Percentiles rank a stretch among this genome's conserved stretches.
phyloP scores from a whole-genome alignment of 1,140 invertebrate species.

The Mya arenaria region DNA sequence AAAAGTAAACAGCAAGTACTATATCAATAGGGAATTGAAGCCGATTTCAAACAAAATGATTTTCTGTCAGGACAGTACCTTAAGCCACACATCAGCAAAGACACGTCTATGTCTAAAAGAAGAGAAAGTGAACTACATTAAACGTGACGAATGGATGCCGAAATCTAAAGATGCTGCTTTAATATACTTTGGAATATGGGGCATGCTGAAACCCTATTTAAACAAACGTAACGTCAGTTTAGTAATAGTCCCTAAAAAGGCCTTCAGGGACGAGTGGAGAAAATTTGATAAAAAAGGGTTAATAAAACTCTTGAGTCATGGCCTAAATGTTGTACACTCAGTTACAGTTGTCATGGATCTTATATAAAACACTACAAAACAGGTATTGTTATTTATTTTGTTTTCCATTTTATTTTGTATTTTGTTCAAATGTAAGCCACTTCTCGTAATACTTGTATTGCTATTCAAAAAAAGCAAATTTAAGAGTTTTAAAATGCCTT shows the following conservation, averaged over 20 bases:
- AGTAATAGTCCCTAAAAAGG: neutral
- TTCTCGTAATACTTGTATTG: too few species aligned
- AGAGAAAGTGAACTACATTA: neutral
- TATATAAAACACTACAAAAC: neutral
- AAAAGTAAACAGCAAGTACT: neutral
- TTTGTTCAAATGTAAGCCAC: neutral
- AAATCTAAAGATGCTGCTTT: too few species aligned
- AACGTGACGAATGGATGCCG: conserved; percentile 10
- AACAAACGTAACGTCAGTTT: neutral
- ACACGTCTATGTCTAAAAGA: neutral
- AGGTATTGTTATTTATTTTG: neutral
- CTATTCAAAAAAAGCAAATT: too few species aligned
- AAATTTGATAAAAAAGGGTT: neutral
- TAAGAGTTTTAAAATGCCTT: too few species aligned
- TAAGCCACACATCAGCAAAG: neutral
- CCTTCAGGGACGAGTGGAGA: neutral
- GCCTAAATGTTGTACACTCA: neutral
- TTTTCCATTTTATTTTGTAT: neutral
- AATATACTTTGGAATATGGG: conserved; percentile 23
- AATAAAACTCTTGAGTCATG: neutral
- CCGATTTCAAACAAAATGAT: neutral
- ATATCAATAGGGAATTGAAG: conserved; percentile 22
- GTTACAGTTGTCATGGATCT: neutral
- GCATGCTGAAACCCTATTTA: neutral
- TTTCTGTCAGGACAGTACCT: neutral